Conservation (phyloP, 64 coral and sea anemone genomes). For the Cladopsammia gracilis region DNA sequence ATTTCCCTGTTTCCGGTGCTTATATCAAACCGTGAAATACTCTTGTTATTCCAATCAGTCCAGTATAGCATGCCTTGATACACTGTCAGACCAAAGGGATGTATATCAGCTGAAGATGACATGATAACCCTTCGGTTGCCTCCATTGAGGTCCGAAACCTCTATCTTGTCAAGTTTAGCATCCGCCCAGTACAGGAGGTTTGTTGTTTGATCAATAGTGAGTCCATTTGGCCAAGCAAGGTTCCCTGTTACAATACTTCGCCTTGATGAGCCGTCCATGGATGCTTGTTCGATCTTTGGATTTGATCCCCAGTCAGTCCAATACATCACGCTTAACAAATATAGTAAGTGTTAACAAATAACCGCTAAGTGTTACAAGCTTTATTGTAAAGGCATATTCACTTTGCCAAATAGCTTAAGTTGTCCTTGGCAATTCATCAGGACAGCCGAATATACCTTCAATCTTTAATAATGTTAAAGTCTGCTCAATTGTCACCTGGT, state of each 20-base stretch:
- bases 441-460: too few relatives aligned
- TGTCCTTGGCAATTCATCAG: too few relatives aligned
- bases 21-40: slow-evolving; percentile 27
- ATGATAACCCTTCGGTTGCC: background rate
- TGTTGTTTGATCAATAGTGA: slow-evolving; percentile 45
- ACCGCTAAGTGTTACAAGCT: too few relatives aligned
- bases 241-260: slow-evolving; percentile 14
- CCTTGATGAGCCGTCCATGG: slow-evolving; percentile 73
- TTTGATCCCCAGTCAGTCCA: slow-evolving; percentile 82
- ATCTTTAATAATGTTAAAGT: too few relatives aligned
- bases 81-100: slow-evolving; percentile 71
- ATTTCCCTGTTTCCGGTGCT: background rate
- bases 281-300: slow-evolving; percentile 75
- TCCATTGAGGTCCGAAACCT: slow-evolving; percentile 49
- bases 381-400: too few relatives aligned
- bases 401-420: too few relatives aligned
- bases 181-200: slow-evolving; percentile 72
- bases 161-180: slow-evolving; percentile 55
- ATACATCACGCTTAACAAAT: slow-evolving; percentile 52
- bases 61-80: slow-evolving; percentile 59
- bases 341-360: background rate
- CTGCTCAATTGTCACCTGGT: too few relatives aligned
- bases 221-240: slow-evolving; percentile 73
- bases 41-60: slow-evolving; percentile 58
- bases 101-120: slow-evolving; percentile 17